Conservation (phyloP, 2,113 vertebrate species). For the Reinhardtius hippoglossoides region DNA sequence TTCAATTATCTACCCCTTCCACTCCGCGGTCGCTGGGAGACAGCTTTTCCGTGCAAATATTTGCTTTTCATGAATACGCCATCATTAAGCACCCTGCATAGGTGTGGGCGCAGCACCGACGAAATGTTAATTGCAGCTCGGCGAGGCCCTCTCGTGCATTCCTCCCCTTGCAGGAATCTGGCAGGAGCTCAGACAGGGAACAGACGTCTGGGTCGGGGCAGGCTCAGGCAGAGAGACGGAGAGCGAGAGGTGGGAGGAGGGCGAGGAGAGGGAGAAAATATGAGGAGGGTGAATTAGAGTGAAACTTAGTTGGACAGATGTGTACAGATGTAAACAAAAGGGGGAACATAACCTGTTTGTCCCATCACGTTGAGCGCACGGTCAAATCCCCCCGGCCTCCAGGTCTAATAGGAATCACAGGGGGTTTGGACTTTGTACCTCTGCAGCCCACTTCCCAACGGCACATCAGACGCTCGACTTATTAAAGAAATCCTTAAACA, state of each 20-base stretch:
- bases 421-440: conserved; percentile 5
- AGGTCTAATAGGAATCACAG: conserved; percentile 12
- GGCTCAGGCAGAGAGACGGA: conserved; percentile 46
- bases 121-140: conserved; percentile 77
- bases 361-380: not conserved
- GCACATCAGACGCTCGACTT: conserved; percentile 5
- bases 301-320: not conserved
- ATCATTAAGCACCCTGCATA: conserved; percentile 69
- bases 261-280: not conserved
- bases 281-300: conserved; percentile 15
- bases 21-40: conserved; percentile 64
- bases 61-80: conserved; percentile 76
- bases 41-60: conserved; percentile 76
- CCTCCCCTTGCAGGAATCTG: conserved; percentile 76
- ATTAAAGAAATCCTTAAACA: conserved; percentile 3
- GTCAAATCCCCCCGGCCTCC: conserved; percentile 9
- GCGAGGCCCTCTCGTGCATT: conserved; percentile 69
- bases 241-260: conserved; percentile 8
- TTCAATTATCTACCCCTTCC: conserved; percentile 69
- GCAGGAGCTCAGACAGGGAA: conserved; percentile 71
- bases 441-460: conserved; percentile 1
- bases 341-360: conserved; percentile 9
- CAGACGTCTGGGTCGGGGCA: conserved; percentile 76
- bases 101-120: conserved; percentile 64
- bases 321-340: conserved; percentile 3